Percentiles rank a stretch among this genome's conserved stretches.
These are phyloP conservation scores for Drosophila takahashii DNA, from an alignment of 1,140 invertebrate species.

Conservation along the genomic window DNA sequence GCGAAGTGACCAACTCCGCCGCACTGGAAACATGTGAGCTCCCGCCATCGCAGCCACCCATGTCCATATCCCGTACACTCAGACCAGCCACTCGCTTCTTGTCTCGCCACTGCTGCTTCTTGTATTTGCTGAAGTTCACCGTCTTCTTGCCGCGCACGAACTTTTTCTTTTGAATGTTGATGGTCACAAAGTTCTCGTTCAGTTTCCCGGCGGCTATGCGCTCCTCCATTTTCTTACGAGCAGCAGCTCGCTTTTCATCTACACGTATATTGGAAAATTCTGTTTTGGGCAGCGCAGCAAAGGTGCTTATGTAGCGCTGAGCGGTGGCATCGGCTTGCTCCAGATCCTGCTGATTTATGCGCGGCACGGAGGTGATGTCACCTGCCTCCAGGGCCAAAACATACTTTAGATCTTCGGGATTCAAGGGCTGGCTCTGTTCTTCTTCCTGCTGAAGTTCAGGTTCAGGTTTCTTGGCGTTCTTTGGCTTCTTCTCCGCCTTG, in stretches of 20 bases:
- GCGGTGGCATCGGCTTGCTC: slow-evolving; percentile 66
- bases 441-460: slow-evolving; percentile 31
- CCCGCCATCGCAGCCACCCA: slow-evolving; percentile 87
- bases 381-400: slow-evolving; percentile 71
- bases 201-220: slow-evolving; percentile 89
- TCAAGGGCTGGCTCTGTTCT: slow-evolving; percentile 34
- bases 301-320: slow-evolving; percentile 71
- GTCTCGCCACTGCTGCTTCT: slow-evolving; percentile 93
- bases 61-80: slow-evolving; percentile 86
- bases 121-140: slow-evolving; percentile 92
- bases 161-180: slow-evolving; percentile 96
- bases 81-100: slow-evolving; percentile 87
- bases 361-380: slow-evolving; percentile 72
- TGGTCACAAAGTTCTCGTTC: slow-evolving; percentile 95
- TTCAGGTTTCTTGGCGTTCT: slow-evolving; percentile 7
- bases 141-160: slow-evolving; percentile 92
- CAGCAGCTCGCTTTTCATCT: slow-evolving; percentile 76
- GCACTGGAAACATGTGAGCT: slow-evolving; percentile 93
- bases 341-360: slow-evolving; percentile 64
- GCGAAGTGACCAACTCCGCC: slow-evolving; percentile 93
- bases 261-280: background rate
- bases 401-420: slow-evolving; percentile 75
- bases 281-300: background rate
- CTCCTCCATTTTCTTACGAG: slow-evolving; percentile 86
- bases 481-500: slow-evolving; percentile 37